Evolutionary conservation across 2,888 invertebrate species (phyloP).

Genomic region (Acleris emargana): DNA sequence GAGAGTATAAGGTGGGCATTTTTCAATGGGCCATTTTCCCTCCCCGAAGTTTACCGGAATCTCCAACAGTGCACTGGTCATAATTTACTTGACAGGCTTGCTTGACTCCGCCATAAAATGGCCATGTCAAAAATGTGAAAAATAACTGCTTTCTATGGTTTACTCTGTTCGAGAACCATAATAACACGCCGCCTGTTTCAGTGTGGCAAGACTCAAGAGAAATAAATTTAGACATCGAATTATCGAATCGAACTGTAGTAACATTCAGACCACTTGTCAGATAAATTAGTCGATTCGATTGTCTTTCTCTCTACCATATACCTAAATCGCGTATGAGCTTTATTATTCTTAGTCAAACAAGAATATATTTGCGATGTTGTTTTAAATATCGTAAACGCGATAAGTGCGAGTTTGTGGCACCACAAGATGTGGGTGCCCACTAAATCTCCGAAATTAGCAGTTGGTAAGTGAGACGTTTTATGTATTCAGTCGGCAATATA

Average conservation of each 20-base stretch:
- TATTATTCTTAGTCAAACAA: slow-evolving; percentile 29
- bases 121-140: too few species aligned
- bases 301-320: slow-evolving; percentile 16
- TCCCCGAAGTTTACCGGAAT: too few species aligned
- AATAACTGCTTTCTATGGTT: neutral
- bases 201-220: too few species aligned
- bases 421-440: slow-evolving; percentile 88
- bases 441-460: slow-evolving; percentile 89
- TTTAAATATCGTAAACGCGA: slow-evolving; percentile 12
- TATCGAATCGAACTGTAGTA: neutral
- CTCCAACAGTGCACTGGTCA: too few species aligned
- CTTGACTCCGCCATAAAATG: too few species aligned
- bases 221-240: too few species aligned
- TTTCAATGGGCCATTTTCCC: too few species aligned
- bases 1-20: too few species aligned
- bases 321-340: slow-evolving; percentile 12
- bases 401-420: slow-evolving; percentile 24
- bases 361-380: slow-evolving; percentile 23
- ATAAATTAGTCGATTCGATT: slow-evolving; percentile 34
- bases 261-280: slow-evolving; percentile 23
- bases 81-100: too few species aligned
- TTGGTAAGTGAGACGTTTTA: slow-evolving; percentile 85
- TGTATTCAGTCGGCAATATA: slow-evolving; percentile 60
- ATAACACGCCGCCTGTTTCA: too few species aligned
- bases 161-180: too few species aligned